Base-by-base conservation (phyloP, 2,113 vertebrate genomes). In the Micromys minutus region DNA sequence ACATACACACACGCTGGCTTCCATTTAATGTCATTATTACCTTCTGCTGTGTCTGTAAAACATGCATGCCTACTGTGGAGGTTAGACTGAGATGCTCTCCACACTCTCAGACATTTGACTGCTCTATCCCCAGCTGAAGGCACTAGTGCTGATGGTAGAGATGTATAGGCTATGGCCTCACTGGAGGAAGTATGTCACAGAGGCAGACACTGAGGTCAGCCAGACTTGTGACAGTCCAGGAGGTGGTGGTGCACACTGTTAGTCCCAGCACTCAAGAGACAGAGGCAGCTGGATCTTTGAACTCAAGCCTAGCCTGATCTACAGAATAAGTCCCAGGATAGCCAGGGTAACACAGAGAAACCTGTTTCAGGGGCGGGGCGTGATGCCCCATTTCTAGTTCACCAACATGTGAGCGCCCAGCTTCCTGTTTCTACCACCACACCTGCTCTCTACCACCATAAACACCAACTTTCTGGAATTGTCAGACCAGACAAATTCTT, bases 311-410 rank as follows among this genome's bases (percentile, higher is more conserved):
- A 71, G 36, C n/a, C n/a, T 72, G n/a, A 9, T 72, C 19, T 72
- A 21, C 19, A 39, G 36, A 72, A 19, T 39, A 22, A 39, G 71
- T 72, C 42, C 17, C n/a, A 72, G 71, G n/a, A 39, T n/a, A 72
- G 71, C n/a, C 19, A 72, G 36, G 71, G 3, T 39, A 21, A 72
- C 1, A 72, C 71, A 74, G 71, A 74, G n/a, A 74, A 42, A 74
- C n/a, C 21, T 74, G 71, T 74, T 4, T 74, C 71, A 71, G 19
- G n/a, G 0, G 10, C 3, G 5, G 65, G 63, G 13, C 34, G 34
- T 15, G 50, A 67, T 4, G 1, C 0, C 0, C 3, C n/a, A 42
- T 61, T 61, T 83, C 24, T 29, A 16, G 13, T 83, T 83, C 24
- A 22, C 36, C 34, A 61, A 42, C 24, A 31, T 63, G 80, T 61